Evolutionary conservation across 2,113 vertebrate species (phyloP), one percentile per base, ranked within the genome.

Genomic region (Chaetodon trifascialis): DNA sequence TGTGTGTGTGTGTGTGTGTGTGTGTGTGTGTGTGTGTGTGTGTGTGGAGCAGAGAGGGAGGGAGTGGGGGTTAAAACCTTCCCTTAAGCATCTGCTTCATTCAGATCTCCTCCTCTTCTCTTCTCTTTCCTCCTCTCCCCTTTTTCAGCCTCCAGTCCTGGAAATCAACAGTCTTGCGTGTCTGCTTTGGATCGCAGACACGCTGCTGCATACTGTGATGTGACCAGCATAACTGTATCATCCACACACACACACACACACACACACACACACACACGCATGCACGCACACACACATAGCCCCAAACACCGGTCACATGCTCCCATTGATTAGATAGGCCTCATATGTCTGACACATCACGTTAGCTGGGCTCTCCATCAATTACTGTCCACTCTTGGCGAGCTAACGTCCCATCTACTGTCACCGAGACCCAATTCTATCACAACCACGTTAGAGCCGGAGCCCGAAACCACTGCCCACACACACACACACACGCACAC

Each of bases 51-150:
- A 82, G 92, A 90, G 85, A 86, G 88, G 0, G 11, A 91, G 84
- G 83, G 81, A 62, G 87, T 14, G 81, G 87, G 42, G 87, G 90
- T 85, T 83, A 73, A 89, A 89, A 89, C 71, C 85, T 88, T 83
- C 86, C 86, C 89, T 86, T 89, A 91, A 91, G 95, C 95, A 96
- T 95, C 95, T 95, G 96, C 92, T 95, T 91, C 93, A 89, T 91
- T 90, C 86, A 89, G 60, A 89, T 91, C 76, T 89, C 58, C 89
- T 92, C 84, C 83, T 73, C 76, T 83, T 62, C 80, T 63, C 72
- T 58, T 77, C 65, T 87, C 76, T 65, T 62, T 56, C 46, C 11
- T 86, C 56, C 40, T 63, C 49, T 76, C 64, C 44, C 75, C 46
- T 66, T 82, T 83, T 76, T 46, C 72, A 82, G 76, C 79, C 68